Evolutionary conservation across 2,113 vertebrate genomes (phyloP), one percentile per base, ranked within the genome.

Genomic region (Ictidomys tridecemlineatus): DNA sequence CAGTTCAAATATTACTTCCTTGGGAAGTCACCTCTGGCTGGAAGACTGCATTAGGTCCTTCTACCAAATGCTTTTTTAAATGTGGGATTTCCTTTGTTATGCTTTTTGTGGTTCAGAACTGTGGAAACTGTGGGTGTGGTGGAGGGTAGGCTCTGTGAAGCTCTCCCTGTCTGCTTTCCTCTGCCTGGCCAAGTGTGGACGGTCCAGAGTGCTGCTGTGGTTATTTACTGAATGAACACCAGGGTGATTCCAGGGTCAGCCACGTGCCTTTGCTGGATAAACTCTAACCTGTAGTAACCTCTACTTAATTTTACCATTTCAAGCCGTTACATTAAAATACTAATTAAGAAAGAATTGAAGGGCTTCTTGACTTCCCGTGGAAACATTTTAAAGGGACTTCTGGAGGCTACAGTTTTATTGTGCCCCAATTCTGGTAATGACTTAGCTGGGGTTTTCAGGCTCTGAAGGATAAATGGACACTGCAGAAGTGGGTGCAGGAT

Each of bases 341-440:
- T 96, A 92, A 85, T 76, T 73, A 78, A 73, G 72, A 61, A 53
- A 82, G 77, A 72, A 70, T 14, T 56, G 37, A 69, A 78, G 65
- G 63, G 34, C 72, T 87, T 86, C 78, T 91, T 94, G 58, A 77
- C 73, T 77, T 84, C 73, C 94, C 69, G 7, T 22, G 37, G 53
- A 48, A 72, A 48, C n/a, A 34, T 34, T 80, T 80, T 18, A 12
- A 85, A 95, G 80, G 48, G 65, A 78, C 63, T 72, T 76, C 39
- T 67, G 45, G 56, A 95, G 72, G 56, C n/a, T 17, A 30, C 56
- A 30, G 58, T 45, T 79, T 58, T 78, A 56, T n/a, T 24, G 53
- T 53, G 58, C 73, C 39, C 53, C 53, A 4, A 85, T n/a, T 20
- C n/a, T 53, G 51, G 30, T 61, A 56, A 88, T 86, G 72, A 39